These are phyloP conservation scores for Oscheius myriophilus DNA, from an alignment of 2,888 invertebrate species.

Conservation along the genomic window DNA sequence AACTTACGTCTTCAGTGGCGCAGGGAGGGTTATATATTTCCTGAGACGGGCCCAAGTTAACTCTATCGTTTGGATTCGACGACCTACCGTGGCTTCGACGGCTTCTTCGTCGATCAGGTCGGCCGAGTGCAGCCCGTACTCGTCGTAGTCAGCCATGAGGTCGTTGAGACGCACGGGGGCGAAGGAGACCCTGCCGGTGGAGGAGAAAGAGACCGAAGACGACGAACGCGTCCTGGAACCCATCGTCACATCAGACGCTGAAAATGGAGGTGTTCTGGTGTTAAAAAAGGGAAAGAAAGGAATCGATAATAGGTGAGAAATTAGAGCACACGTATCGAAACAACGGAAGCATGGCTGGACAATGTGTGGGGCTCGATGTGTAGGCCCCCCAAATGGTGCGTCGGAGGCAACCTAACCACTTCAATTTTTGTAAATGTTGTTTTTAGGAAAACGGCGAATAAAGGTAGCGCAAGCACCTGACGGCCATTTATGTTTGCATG, in stretches of 20 bases:
- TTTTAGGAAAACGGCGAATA: too few species aligned
- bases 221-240: slow-evolving; percentile 22
- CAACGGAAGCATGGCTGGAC: too few species aligned
- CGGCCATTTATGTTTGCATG: too few species aligned
- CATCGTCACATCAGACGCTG: background rate
- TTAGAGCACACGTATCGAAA: too few species aligned
- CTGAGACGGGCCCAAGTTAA: slow-evolving; percentile 1
- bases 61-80: background rate
- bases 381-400: too few species aligned
- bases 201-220: slow-evolving; percentile 21
- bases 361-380: too few species aligned
- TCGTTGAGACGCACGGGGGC: slow-evolving; percentile 53
- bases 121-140: slow-evolving; percentile 45
- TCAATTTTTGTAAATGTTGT: too few species aligned
- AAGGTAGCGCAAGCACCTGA: too few species aligned
- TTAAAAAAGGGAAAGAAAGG: background rate
- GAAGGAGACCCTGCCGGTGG: slow-evolving; percentile 27
- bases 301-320: too few species aligned
- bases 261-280: slow-evolving; percentile 1
- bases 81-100: slow-evolving; percentile 37
- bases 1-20: slow-evolving; percentile 10
- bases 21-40: slow-evolving; percentile 3
- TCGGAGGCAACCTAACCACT: too few species aligned
- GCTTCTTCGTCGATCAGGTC: slow-evolving; percentile 40
- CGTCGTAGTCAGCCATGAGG: slow-evolving; percentile 51